Base-by-base conservation (phyloP, 2,113 vertebrate species). In the Gavia stellata region DNA sequence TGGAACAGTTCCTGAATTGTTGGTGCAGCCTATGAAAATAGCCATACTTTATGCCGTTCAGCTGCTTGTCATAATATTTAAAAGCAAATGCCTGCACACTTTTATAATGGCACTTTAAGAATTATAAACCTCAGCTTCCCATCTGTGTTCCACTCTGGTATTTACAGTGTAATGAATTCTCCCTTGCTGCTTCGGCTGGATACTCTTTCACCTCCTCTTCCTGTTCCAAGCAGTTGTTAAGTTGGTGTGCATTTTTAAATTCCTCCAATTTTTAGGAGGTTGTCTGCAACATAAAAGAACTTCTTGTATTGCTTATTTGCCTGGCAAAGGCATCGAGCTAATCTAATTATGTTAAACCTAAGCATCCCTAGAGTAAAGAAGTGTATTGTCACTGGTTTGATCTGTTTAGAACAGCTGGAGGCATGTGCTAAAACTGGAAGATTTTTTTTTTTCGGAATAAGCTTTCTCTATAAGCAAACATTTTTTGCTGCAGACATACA, bases 201-300 rank as follows among this genome's bases (percentile, higher is more conserved):
- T 93, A 29, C 49, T 42, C 81, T 93, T 94, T 63, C 84, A 42
- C 84, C 87, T 92, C 92, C 90, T 56, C 84, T 93, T 96, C 90
- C 90, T 81, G 77, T 81, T 53, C 12, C 53, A 13, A 33, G 23
- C 92, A 72, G 72, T 81, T 91, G 86, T 67, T 68, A 28, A 14
- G 33, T n/a, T 50, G 81, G 52, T 71, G 53, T 34, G 17, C 45
- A 3, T 63, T 81, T 38, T 38, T 29, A 74, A 66, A 92, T 94
- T 63, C 77, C 90, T 93, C 31, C 36, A 0, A 7, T 63, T 89
- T 80, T 80, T 75, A 74, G 88, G 81, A 77, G 62, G 68, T 4
- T 81, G 21, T 55, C 87, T 86, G 77, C 0, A 11, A 26, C 38
- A 65, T 12, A 19, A 56, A 65, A 84, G 52, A 36, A 13, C 62